Percentiles rank a stretch among this genome's conserved stretches.
Conservation (phyloP, 2,113 vertebrate genomes). For the Lepus americanus region DNA sequence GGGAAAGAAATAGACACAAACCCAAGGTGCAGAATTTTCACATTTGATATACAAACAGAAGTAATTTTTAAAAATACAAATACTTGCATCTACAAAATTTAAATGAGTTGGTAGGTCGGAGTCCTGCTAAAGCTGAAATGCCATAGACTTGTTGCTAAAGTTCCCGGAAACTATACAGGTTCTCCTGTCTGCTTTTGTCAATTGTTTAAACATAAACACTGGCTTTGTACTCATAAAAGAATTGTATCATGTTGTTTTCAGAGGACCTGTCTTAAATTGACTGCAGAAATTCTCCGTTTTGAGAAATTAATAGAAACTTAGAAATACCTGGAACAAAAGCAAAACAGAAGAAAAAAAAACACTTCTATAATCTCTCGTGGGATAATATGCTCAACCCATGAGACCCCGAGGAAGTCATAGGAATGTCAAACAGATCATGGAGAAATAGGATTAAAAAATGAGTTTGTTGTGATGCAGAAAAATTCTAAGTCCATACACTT, state of each 20-base stretch:
- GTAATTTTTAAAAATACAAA: slow-evolving; percentile 22
- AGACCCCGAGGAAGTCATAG: neutral
- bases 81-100: neutral
- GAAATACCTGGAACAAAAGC: neutral
- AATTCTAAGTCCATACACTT: no score
- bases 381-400: neutral
- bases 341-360: neutral
- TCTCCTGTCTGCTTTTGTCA: neutral
- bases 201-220: slow-evolving; percentile 14
- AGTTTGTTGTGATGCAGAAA: no score
- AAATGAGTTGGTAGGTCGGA: neutral
- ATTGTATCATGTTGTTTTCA: slow-evolving; percentile 22
- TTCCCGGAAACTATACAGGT: neutral
- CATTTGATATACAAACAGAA: neutral
- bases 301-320: neutral
- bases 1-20: neutral
- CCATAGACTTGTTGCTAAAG: neutral
- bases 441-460: no score
- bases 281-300: neutral
- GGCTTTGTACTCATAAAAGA: neutral
- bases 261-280: neutral
- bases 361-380: neutral
- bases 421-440: no score
- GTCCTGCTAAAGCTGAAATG: neutral
- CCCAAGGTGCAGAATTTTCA: neutral